Evolutionary conservation across 2,888 invertebrate genomes (phyloP), one percentile per base, ranked within the genome.

Genomic region (Therioaphis trifolii): DNA sequence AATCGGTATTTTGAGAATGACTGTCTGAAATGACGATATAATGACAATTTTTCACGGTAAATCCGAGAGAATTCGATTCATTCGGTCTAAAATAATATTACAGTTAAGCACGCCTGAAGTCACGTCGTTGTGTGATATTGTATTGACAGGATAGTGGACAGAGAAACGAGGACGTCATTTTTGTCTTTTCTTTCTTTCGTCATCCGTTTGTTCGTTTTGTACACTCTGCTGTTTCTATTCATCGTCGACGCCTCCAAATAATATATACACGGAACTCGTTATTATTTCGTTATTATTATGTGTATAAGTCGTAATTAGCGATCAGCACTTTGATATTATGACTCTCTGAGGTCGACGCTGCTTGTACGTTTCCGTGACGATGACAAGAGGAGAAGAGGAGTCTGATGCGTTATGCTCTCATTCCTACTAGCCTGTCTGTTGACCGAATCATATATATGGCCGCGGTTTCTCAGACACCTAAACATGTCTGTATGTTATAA

Each of bases 31-130:
- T 71, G 52, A 63, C 49, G n/a, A 15, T 71, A n/a, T 49, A 46
- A 58, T 29, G 79, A 71, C 61, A 80, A 72, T 72, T 72, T 80
- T 80, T 61, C 72, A 80, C 61, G 72, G 71, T 71, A 71, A 72
- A 80, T 72, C 80, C 43, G 40, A 46, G n/a, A n/a, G 18, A 61
- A 80, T 68, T 61, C 29, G 29, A 61, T 58, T 80, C 29, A 46
- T 80, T 12, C 79, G 14, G 69, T 43, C 27, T 5, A 27, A 58
- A 58, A 72, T 29, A 27, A 35, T 52, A 52, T 52, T 52, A 77
- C 77, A 66, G 66, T 52, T 66, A 76, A 63, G 49, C 29, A 29
- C 43, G 14, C n/a, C 61, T 27, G 43, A n/a, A 55, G 61, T 63
- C 76, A 29, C 46, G 29, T 63, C 40, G 14, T 21, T n/a, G 27